phyloP scores from a whole-genome alignment of 2,797 vertebrate genomes.

The Salarias fasciatus region DNA sequence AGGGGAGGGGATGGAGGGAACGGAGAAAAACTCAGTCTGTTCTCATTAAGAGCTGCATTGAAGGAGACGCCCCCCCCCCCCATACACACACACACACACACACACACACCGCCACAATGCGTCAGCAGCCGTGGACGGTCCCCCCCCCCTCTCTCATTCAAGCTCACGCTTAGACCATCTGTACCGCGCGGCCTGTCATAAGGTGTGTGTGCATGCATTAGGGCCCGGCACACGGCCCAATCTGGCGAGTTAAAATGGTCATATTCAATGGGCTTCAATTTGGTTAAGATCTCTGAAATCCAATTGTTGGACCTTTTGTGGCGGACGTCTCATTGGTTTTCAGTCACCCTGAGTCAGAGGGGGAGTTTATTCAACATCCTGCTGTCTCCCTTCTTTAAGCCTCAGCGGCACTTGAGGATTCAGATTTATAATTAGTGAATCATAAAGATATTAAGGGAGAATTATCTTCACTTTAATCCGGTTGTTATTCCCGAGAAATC shows the following conservation, averaged over 20 bases:
- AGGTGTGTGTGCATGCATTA: constrained; percentile 77
- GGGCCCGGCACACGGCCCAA: constrained; percentile 61
- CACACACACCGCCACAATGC: constrained; percentile 73
- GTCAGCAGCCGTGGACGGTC: constrained; percentile 77
- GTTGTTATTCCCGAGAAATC: constrained; percentile 17
- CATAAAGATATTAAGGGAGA: constrained; percentile 38
- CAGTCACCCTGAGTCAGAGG: constrained; percentile 51
- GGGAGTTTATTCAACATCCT: constrained; percentile 63
- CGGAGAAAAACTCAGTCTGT: constrained; percentile 84
- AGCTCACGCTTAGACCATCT: constrained; percentile 84
- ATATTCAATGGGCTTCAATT: constrained; percentile 77
- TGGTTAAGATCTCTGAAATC: constrained; percentile 76
- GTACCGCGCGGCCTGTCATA: constrained; percentile 74
- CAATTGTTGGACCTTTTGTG: constrained; percentile 73
- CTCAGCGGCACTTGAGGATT: constrained; percentile 18
- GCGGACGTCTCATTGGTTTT: constrained; percentile 35
- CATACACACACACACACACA: constrained; percentile 31
- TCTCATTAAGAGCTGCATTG: constrained; percentile 87
- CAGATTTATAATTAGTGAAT: constrained; percentile 44
- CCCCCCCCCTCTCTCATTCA: constrained; percentile 82
- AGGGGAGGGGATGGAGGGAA: constrained; percentile 44
- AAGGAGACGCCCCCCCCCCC: constrained; percentile 73
- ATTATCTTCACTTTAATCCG: constrained; percentile 44
- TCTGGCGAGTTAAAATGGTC: constrained; percentile 68
- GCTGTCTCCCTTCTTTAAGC: constrained; percentile 38